Conservation (phyloP, 2,113 vertebrate species). For the Ptychochromis oligacanthus region DNA sequence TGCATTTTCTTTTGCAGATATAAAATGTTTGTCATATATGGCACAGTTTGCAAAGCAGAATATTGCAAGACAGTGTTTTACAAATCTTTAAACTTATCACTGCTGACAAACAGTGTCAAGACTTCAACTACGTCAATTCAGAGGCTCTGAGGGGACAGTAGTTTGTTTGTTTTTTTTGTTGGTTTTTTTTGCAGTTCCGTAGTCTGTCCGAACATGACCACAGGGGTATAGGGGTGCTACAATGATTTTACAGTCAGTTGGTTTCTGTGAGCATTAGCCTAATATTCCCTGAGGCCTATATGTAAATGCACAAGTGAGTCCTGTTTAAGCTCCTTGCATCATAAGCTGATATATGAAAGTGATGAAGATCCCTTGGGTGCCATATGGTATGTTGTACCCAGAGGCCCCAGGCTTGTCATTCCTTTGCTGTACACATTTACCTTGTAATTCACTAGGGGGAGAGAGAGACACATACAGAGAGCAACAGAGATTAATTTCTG, state of each 20-base stretch:
- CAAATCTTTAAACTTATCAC: background rate
- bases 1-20: background rate
- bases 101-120: background rate
- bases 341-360: constrained; percentile 24
- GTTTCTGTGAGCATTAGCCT: background rate
- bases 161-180: too few relatives aligned
- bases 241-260: background rate
- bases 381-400: background rate
- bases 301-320: constrained; percentile 15
- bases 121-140: background rate
- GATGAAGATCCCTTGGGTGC: constrained; percentile 30
- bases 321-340: constrained; percentile 12
- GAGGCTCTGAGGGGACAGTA: background rate
- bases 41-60: background rate
- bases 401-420: constrained; percentile 29
- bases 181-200: background rate
- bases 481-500: constrained; percentile 36
- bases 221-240: background rate
- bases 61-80: background rate
- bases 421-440: constrained; percentile 39
- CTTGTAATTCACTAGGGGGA: constrained; percentile 32
- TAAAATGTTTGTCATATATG: background rate
- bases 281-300: background rate
- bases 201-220: background rate
- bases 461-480: background rate